Base-by-base conservation (phyloP, 2,113 vertebrate genomes). In the Scytalopus superciliaris region DNA sequence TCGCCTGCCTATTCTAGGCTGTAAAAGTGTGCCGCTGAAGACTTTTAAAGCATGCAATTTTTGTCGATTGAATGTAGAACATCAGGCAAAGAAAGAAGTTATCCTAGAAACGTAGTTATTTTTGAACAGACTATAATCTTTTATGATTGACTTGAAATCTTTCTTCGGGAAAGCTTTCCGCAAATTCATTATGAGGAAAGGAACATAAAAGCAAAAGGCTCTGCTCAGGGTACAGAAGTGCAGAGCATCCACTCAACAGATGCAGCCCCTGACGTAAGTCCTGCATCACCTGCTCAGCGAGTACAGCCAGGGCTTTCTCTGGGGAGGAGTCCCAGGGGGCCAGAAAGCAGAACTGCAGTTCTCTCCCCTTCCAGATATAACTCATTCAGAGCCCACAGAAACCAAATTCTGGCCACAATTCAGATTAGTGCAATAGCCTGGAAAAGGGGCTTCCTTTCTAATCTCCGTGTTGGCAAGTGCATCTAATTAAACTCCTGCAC, bases 361-460 rank as follows among this genome's bases (percentile, higher is more conserved):
- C 57, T 79, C 66, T 75, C 21, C 57, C 73, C 45, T 91, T 90
- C 73, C 90, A 94, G 31, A 88, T 44, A 68, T 3, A 92, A 74
- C 52, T 89, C 75, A 66, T 56, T 64, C 31, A 55, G 60, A 52
- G 44, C 52, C 52, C 92, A 89, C 23, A 90, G 52, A 94, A 91
- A 67, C 76, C 68, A 40, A 84, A 75, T n/a, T 55, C 76, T 95
- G 93, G 68, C 76, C 92, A 90, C 56, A 64, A 30, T 56, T 91
- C 76, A 78, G 73, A 68, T 31, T 66, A 84, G 37, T 23, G 80
- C 72, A 90, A 86, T 84, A 83, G 72, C 85, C 88, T 94, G 83
- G 85, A 86, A 96, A 96, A 95, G 88, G 87, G 92, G 73, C 83
- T 97, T 93, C 90, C 92, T 95, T 68, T 89, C 90, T 86, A 73